phyloP scores from a whole-genome alignment of 2,888 invertebrate species.

The Galeopsomyia nigrocyanea region DNA sequence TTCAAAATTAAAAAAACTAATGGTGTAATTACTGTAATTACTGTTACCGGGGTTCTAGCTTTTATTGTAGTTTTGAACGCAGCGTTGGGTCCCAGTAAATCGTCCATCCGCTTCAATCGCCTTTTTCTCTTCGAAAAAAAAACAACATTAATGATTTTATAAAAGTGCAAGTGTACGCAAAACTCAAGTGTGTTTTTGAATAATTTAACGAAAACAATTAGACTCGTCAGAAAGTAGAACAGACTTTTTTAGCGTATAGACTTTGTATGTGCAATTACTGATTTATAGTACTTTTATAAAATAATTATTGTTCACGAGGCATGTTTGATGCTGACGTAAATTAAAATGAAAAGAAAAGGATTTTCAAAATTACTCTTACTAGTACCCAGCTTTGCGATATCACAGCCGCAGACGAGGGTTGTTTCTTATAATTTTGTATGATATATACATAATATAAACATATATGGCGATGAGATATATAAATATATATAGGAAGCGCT shows the following conservation, averaged over 20 bases:
- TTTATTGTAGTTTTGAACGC: conserved; percentile 50
- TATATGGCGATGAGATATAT: conserved; percentile 6
- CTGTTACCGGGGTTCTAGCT: conserved; percentile 56
- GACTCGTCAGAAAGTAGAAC: no score
- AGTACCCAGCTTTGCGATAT: conserved; percentile 35
- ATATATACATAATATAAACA: conserved; percentile 17
- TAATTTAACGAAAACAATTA: background rate
- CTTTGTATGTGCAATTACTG: background rate
- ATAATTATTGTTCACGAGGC: conserved; percentile 27
- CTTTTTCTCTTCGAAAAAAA: conserved; percentile 21
- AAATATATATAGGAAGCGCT: conserved; percentile 12
- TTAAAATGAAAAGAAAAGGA: background rate
- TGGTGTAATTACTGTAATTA: conserved; percentile 59
- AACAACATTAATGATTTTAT: conserved; percentile 29
- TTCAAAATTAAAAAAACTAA: conserved; percentile 66
- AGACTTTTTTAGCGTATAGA: background rate
- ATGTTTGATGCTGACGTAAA: conserved; percentile 16
- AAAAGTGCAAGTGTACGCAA: conserved; percentile 27
- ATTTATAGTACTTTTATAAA: conserved; percentile 29
- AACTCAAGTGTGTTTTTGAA: background rate
- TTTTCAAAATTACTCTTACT: conserved; percentile 17
- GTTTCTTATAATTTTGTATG: conserved; percentile 40
- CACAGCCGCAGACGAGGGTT: conserved; percentile 4
- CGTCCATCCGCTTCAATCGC: conserved; percentile 14
- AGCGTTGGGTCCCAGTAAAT: conserved; percentile 44